These are phyloP conservation scores for Phaenicophaeus curvirostris DNA, from an alignment of 2,797 vertebrate genomes.

Conservation along the genomic window DNA sequence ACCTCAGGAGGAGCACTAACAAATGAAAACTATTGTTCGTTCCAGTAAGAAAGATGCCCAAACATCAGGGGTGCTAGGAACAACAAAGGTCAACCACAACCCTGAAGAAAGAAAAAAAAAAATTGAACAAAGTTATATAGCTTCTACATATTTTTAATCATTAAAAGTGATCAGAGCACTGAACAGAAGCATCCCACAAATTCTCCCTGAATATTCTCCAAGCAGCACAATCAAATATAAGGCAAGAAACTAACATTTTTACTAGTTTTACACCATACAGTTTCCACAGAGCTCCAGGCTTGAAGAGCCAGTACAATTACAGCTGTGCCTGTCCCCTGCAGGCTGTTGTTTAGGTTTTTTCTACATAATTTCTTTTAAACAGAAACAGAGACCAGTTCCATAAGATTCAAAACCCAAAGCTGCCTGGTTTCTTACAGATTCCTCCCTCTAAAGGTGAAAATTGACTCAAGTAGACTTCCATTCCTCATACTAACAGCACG, in stretches of 20 bases:
- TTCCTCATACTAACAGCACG: not conserved
- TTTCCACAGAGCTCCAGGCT: not conserved
- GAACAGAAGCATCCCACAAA: not conserved
- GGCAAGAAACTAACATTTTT: not conserved
- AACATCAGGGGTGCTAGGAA: not conserved
- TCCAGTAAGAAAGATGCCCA: not conserved
- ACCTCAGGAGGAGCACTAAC: not conserved
- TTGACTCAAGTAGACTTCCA: not conserved
- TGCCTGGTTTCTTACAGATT: not conserved
- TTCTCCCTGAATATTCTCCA: not conserved
- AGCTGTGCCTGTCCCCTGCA: not conserved
- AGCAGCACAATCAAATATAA: not conserved
- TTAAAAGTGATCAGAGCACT: not conserved
- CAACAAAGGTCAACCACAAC: not conserved
- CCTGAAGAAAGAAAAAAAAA: not conserved
- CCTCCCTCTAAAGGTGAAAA: not conserved
- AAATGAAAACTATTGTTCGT: not conserved
- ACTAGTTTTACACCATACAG: not conserved
- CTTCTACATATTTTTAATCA: not conserved
- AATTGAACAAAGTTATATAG: not conserved
- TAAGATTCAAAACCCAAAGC: not conserved
- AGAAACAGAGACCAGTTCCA: not conserved
- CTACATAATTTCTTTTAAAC: not conserved
- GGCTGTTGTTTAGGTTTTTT: not conserved
- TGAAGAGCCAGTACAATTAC: not conserved